Conservation (phyloP, 2,888 invertebrate species). For the Nephrocerus scutellatus region DNA sequence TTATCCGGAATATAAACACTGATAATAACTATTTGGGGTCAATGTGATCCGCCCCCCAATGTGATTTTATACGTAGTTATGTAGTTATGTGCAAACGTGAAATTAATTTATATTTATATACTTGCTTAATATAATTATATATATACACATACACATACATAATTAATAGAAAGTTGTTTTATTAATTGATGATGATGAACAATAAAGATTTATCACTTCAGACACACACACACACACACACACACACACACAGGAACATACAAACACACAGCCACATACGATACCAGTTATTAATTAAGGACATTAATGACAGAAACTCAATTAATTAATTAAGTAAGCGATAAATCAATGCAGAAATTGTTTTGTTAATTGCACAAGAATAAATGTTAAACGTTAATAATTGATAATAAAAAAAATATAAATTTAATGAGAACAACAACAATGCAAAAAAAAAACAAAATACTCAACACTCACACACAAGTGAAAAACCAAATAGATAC, state of each 20-base stretch:
- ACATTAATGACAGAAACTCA: no score
- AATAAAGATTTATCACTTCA: no score
- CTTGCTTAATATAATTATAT: not conserved
- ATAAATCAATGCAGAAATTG: no score
- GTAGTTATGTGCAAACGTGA: conserved; percentile 18
- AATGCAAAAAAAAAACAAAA: conserved; percentile 4
- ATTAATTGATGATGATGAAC: conserved; percentile 14
- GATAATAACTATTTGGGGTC: conserved; percentile 48
- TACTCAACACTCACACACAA: conserved; percentile 17
- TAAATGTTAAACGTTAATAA: no score
- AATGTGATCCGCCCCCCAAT: conserved; percentile 20
- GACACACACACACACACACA: no score
- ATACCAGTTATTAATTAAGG: no score
- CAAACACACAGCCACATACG: no score
- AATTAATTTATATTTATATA: conserved; percentile 6
- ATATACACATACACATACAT: not conserved
- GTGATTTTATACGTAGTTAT: conserved; percentile 32
- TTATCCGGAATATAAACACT: conserved; percentile 73
- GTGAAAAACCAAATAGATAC: no score
- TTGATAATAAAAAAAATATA: no score
- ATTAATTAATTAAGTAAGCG: no score
- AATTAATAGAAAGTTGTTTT: conserved; percentile 17
- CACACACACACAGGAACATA: no score
- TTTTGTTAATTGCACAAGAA: no score
- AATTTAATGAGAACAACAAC: conserved; percentile 3